Conservation (phyloP, 2,113 vertebrate species). For the Turdus rufiventris region DNA sequence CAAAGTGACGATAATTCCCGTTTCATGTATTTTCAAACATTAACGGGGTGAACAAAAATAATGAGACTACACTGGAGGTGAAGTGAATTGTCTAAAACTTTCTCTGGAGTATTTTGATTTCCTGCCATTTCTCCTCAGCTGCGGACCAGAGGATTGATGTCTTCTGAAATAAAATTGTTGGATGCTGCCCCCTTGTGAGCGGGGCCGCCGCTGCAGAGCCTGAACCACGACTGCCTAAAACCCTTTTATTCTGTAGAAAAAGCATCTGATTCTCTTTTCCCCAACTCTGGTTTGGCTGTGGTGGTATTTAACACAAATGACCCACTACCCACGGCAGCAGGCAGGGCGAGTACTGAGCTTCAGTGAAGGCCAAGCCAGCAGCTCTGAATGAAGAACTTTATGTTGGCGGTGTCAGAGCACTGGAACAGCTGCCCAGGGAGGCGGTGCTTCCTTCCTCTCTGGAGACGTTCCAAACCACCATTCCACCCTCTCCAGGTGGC, state of each 20-base stretch:
- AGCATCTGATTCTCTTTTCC: fast-evolving
- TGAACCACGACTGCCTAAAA: not conserved
- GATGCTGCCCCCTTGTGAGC: constrained; percentile 36
- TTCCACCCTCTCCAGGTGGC: not conserved
- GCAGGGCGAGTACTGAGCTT: not conserved
- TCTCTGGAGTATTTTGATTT: not conserved
- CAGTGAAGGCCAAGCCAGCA: not conserved
- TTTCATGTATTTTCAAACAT: not conserved
- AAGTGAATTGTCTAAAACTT: not conserved
- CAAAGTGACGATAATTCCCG: not conserved
- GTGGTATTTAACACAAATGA: fast-evolving
- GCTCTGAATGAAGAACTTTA: not conserved
- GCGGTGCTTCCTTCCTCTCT: not conserved
- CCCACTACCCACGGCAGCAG: not conserved
- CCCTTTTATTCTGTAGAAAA: not conserved
- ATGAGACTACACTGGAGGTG: not conserved
- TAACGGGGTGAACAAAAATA: not conserved
- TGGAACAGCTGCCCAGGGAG: not conserved
- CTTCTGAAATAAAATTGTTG: not conserved
- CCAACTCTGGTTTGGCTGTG: not conserved
- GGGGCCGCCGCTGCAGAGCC: not conserved
- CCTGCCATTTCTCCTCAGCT: not conserved
- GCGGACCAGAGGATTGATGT: fast-evolving
- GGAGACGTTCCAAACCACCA: not conserved
- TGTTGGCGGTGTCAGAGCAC: not conserved